These are phyloP conservation scores for Tauraco erythrolophus DNA, from an alignment of 2,113 vertebrate genomes.

Conservation along the genomic window DNA sequence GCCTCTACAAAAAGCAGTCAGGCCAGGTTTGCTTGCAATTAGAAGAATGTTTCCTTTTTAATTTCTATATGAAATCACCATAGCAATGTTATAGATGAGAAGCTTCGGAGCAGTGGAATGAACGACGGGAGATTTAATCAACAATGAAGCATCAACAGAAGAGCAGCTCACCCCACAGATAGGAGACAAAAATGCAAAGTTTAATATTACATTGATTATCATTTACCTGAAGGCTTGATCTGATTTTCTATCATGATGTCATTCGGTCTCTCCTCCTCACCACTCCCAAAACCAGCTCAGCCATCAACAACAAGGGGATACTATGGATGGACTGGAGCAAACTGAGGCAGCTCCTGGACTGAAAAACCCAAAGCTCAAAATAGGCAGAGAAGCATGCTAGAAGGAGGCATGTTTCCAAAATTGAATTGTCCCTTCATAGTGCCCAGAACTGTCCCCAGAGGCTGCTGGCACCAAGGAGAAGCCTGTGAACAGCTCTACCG, in stretches of 20 bases:
- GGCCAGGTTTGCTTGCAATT: background rate
- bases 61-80: background rate
- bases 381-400: background rate
- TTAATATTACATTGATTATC: background rate
- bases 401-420: background rate
- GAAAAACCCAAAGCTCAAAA: background rate
- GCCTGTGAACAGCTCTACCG: background rate
- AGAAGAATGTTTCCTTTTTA: background rate
- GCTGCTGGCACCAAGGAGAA: background rate
- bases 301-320: background rate
- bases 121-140: background rate
- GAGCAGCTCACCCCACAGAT: background rate
- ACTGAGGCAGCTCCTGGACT: background rate
- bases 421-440: background rate
- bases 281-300: background rate
- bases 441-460: background rate
- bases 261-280: background rate
- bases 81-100: background rate
- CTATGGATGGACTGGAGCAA: background rate
- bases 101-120: background rate
- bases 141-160: background rate
- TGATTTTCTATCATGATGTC: background rate
- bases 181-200: background rate
- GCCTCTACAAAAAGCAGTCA: background rate
- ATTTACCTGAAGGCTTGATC: background rate